Evolutionary conservation across 2,113 vertebrate genomes (phyloP).

Genomic region (Hemiprocne comata): DNA sequence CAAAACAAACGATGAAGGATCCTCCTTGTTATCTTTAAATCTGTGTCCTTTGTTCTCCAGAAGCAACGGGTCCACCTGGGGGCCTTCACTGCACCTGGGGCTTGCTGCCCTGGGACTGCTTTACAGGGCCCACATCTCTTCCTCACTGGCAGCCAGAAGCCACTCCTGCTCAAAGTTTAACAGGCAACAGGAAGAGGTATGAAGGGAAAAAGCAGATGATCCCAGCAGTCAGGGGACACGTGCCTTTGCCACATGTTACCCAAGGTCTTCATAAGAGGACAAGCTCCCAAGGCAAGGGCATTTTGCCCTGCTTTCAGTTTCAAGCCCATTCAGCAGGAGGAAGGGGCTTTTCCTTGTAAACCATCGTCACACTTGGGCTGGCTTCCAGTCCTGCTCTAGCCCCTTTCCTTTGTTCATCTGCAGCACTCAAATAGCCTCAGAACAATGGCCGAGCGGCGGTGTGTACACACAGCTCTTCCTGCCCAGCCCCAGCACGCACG

Average conservation of each 20-base stretch:
- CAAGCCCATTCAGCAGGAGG: background rate
- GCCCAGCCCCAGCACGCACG: background rate
- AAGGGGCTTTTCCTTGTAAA: constrained; percentile 47
- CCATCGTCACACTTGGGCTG: background rate
- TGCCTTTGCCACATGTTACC: background rate
- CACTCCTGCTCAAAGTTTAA: background rate
- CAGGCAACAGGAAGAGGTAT: background rate
- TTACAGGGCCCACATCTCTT: background rate
- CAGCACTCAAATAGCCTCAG: constrained; percentile 36
- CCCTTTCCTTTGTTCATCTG: constrained; percentile 41
- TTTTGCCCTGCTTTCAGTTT: constrained; percentile 45
- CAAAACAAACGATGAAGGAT: background rate
- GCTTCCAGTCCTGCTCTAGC: constrained; percentile 29
- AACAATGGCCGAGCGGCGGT: background rate
- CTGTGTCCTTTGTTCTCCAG: background rate
- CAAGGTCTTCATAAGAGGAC: background rate
- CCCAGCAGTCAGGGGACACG: background rate
- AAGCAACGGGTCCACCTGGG: background rate
- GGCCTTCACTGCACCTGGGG: background rate
- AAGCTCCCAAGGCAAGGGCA: background rate
- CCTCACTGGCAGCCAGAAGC: background rate
- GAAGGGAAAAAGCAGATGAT: background rate
- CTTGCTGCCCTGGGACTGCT: background rate
- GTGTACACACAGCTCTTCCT: constrained; percentile 62
- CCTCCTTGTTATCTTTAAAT: background rate